Conservation (phyloP, 2,797 vertebrate genomes). For the Hoplostethus mediterraneus region DNA sequence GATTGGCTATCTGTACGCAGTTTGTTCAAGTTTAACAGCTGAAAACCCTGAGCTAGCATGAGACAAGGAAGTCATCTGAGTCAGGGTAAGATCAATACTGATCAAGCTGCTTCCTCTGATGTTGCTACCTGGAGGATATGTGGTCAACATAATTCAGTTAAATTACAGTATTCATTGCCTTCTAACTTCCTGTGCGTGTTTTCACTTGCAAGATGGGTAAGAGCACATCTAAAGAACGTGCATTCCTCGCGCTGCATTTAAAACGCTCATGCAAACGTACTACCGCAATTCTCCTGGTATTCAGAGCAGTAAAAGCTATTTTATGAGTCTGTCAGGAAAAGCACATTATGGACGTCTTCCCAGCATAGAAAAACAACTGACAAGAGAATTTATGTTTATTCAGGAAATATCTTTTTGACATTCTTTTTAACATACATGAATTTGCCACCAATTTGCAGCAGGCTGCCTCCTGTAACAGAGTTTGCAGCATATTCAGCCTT, state of each 20-base stretch:
- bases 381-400: constrained; percentile 75
- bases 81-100: constrained; percentile 77
- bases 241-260: constrained; percentile 86
- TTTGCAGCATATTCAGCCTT: constrained; percentile 66
- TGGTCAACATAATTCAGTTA: constrained; percentile 87
- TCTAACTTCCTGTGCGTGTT: constrained; percentile 87
- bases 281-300: constrained; percentile 86
- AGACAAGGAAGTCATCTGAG: constrained; percentile 63
- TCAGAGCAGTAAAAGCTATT: constrained; percentile 86
- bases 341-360: constrained; percentile 79
- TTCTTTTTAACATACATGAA: constrained; percentile 66
- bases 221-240: constrained; percentile 81
- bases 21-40: constrained; percentile 22
- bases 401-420: constrained; percentile 70
- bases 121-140: constrained; percentile 80
- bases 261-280: constrained; percentile 83
- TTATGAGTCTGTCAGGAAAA: constrained; percentile 86
- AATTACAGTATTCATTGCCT: constrained; percentile 87
- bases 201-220: constrained; percentile 83
- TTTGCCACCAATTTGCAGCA: constrained; percentile 62
- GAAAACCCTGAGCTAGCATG: constrained; percentile 25
- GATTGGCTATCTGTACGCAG: constrained; percentile 1
- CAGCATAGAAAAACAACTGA: constrained; percentile 78
- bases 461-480: constrained; percentile 60
- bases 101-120: constrained; percentile 76